Percentiles rank a stretch among this genome's conserved stretches.
These are phyloP conservation scores for Drosophila oshimai DNA, from an alignment of 1,140 invertebrate genomes.

Conservation along the genomic window DNA sequence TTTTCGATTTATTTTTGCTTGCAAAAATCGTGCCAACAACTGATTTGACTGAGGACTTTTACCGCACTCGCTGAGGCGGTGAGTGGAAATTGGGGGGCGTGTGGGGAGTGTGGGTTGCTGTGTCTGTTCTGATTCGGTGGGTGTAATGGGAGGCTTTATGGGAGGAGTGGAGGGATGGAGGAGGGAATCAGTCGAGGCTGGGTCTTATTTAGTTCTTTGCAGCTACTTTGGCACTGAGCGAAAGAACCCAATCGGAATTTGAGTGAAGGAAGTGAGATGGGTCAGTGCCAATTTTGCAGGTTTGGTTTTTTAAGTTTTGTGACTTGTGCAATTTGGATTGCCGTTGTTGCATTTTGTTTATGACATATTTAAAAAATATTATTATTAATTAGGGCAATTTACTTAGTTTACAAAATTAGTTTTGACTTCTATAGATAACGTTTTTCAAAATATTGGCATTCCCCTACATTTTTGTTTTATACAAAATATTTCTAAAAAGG, in stretches of 20 bases:
- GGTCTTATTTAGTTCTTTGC: constrained; percentile 39
- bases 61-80: constrained; percentile 26
- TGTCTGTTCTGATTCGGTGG: constrained; percentile 20
- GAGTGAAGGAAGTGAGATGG: not conserved
- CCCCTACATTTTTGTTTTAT: too few species aligned
- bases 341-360: not conserved
- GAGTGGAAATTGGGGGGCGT: constrained; percentile 16
- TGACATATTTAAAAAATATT: not conserved
- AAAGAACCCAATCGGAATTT: constrained; percentile 6
- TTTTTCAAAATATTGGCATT: too few species aligned
- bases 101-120: not conserved
- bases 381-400: too few species aligned
- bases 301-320: not conserved
- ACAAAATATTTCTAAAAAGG: too few species aligned
- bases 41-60: constrained; percentile 72
- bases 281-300: not conserved
- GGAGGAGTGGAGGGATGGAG: not conserved
- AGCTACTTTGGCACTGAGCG: constrained; percentile 39
- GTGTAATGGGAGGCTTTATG: not conserved
- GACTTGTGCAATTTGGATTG: not conserved
- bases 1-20: constrained; percentile 45
- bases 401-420: too few species aligned
- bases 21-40: constrained; percentile 71
- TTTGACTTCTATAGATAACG: too few species aligned
- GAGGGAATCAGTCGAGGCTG: not conserved